phyloP scores from a whole-genome alignment of 2,113 vertebrate species.

The Cnemophilus loriae region DNA sequence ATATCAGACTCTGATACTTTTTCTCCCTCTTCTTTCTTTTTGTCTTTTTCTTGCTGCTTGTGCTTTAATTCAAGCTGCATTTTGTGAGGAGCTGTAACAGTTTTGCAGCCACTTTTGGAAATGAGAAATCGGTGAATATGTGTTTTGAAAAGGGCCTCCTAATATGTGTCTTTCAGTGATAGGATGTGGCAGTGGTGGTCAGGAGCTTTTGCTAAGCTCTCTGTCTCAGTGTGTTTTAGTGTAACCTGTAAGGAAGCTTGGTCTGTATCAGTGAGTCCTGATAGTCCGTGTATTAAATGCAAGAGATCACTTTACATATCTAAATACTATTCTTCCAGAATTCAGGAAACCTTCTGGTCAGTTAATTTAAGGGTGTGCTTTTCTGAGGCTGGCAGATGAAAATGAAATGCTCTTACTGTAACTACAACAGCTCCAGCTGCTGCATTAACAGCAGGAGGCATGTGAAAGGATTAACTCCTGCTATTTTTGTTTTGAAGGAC shows the following conservation, averaged over 20 bases:
- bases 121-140: neutral
- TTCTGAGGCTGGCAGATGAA: neutral
- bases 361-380: neutral
- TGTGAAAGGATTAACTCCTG: neutral
- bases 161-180: neutral
- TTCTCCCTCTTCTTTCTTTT: neutral
- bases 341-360: neutral
- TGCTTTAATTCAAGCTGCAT: neutral
- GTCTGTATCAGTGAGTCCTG: neutral
- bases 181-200: neutral
- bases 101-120: neutral
- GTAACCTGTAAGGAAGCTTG: neutral
- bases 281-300: neutral
- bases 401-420: neutral
- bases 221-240: neutral
- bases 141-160: neutral
- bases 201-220: neutral
- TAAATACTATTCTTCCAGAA: neutral
- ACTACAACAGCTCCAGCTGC: neutral
- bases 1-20: neutral
- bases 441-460: neutral
- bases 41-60: neutral
- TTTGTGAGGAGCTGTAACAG: neutral
- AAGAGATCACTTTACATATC: neutral
- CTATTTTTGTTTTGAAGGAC: neutral